Conservation (phyloP, 2,888 invertebrate genomes). For the Acanthopleura granulata region DNA sequence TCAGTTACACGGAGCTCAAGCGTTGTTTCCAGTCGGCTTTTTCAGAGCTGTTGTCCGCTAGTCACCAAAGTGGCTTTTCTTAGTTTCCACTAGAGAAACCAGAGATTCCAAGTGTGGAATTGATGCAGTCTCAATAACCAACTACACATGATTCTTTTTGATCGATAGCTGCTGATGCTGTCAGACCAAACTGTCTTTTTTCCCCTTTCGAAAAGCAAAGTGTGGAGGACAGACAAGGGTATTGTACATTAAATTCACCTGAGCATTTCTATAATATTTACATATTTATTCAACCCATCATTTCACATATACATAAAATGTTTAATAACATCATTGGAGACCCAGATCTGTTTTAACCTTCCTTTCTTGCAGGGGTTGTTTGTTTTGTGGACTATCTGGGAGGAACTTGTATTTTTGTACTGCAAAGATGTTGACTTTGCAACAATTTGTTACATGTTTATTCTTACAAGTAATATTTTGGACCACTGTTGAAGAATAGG, state of each 20-base stretch:
- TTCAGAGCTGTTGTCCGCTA: slow-evolving; percentile 76
- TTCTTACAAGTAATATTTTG: too few relatives aligned
- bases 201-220: too few relatives aligned
- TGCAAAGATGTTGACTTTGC: too few relatives aligned
- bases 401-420: too few relatives aligned
- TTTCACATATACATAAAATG: not conserved
- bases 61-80: slow-evolving; percentile 36
- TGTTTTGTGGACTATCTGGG: too few relatives aligned
- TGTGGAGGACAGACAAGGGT: too few relatives aligned
- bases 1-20: slow-evolving; percentile 94
- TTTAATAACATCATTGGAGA: slow-evolving; percentile 16
- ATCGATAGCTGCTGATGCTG: too few relatives aligned
- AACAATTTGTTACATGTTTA: too few relatives aligned
- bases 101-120: not conserved
- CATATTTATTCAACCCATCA: slow-evolving; percentile 1
- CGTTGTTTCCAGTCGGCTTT: slow-evolving; percentile 94
- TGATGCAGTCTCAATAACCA: not conserved
- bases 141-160: not conserved
- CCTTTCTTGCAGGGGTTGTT: too few relatives aligned
- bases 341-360: slow-evolving; percentile 1
- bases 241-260: not conserved
- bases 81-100: slow-evolving; percentile 19
- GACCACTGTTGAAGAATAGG: too few relatives aligned
- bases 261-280: slow-evolving; percentile 8
- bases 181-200: too few relatives aligned